Percentiles rank a stretch among this genome's conserved stretches.
Conservation (phyloP, 2,797 vertebrate species). For the Neosalanx taihuensis region DNA sequence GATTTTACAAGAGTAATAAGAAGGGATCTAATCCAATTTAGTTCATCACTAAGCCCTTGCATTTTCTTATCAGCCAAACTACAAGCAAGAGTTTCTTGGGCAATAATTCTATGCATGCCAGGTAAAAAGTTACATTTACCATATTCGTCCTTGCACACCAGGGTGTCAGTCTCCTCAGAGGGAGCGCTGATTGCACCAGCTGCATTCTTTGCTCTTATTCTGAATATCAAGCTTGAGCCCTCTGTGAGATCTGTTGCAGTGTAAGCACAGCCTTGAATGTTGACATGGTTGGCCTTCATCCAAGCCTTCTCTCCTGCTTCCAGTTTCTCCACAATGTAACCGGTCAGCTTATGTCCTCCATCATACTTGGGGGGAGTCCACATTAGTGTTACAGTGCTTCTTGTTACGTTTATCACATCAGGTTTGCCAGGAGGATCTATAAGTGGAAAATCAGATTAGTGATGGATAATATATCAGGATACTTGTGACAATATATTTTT, state of each 20-base stretch:
- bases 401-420: slow-evolving; percentile 92
- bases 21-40: too few species aligned
- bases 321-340: slow-evolving; percentile 94
- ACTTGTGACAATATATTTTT: too few species aligned
- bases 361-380: slow-evolving; percentile 98
- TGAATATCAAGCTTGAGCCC: slow-evolving; percentile 91
- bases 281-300: slow-evolving; percentile 96
- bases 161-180: slow-evolving; percentile 87
- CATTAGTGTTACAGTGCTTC: slow-evolving; percentile 89
- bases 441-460: slow-evolving; percentile 29
- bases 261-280: slow-evolving; percentile 91
- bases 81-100: neutral
- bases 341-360: slow-evolving; percentile 92
- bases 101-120: neutral
- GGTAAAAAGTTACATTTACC: slow-evolving; percentile 69
- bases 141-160: slow-evolving; percentile 96
- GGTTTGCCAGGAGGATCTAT: slow-evolving; percentile 98
- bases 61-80: neutral
- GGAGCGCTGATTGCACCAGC: slow-evolving; percentile 92
- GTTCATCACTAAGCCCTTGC: too few species aligned
- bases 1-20: too few species aligned
- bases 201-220: slow-evolving; percentile 93
- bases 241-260: slow-evolving; percentile 91
- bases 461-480: neutral
- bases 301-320: slow-evolving; percentile 88